These are phyloP conservation scores for Macrochelys suwanniensis DNA, from an alignment of 2,797 vertebrate species.

Conservation along the genomic window DNA sequence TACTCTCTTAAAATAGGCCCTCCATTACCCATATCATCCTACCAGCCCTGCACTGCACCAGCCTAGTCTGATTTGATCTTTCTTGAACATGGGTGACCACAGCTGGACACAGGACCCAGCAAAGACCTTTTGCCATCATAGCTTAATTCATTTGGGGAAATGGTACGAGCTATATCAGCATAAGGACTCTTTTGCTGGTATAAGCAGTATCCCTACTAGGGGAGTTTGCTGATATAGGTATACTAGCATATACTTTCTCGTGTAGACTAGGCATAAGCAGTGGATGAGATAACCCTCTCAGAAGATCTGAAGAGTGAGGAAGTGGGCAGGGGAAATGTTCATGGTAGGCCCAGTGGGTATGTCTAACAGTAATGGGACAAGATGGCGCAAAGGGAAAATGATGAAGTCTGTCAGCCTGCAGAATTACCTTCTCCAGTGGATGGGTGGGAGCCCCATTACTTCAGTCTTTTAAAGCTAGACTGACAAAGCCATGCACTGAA, in stretches of 20 bases:
- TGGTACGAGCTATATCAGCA: not conserved
- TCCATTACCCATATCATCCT: not conserved
- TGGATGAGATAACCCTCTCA: not conserved
- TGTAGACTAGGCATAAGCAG: not conserved
- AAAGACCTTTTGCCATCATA: not conserved
- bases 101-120: not conserved
- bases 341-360: not conserved
- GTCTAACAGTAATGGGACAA: rapidly evolving
- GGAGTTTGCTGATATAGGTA: not conserved
- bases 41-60: not conserved
- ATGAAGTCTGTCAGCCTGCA: rapidly evolving
- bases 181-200: not conserved
- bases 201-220: not conserved
- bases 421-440: not conserved
- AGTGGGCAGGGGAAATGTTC: not conserved
- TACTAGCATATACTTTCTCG: not conserved
- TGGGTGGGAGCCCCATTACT: not conserved
- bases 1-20: not conserved
- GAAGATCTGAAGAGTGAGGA: not conserved
- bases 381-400: rapidly evolving
- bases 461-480: not conserved
- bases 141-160: not conserved
- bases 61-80: not conserved
- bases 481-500: not conserved
- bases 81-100: not conserved